Conservation (phyloP, 2,888 invertebrate species). For the Drosophila austrosaltans region DNA sequence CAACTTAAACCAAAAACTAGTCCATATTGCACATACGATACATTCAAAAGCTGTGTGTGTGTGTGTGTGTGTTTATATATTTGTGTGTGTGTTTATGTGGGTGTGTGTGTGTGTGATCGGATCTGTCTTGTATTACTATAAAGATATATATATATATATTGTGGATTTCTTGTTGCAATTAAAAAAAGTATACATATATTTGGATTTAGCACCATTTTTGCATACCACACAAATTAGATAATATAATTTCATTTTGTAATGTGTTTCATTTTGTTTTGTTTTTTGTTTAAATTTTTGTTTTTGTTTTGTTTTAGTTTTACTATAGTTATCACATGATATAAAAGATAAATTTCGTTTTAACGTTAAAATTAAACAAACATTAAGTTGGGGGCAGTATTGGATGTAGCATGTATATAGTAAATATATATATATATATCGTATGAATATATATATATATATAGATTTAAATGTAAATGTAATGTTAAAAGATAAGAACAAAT, state of each 20-base stretch:
- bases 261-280: conserved; percentile 40
- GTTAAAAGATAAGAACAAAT: conserved; percentile 77
- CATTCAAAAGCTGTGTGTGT: conserved; percentile 67
- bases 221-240: conserved; percentile 75
- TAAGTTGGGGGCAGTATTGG: conserved; percentile 77
- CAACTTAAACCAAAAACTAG: conserved; percentile 81
- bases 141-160: conserved; percentile 2
- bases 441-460: background rate
- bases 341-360: conserved; percentile 71
- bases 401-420: conserved; percentile 69
- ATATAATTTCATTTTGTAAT: conserved; percentile 76
- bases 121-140: conserved; percentile 23
- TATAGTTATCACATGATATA: conserved; percentile 79
- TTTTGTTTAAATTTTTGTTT: conserved; percentile 28
- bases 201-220: conserved; percentile 84
- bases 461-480: conserved; percentile 40
- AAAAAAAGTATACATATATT: conserved; percentile 71
- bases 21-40: conserved; percentile 84
- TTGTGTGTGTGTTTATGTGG: background rate
- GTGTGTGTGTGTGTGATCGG: conserved; percentile 2
- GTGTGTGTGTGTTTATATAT: background rate
- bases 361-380: conserved; percentile 70
- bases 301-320: conserved; percentile 64
- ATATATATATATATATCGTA: conserved; percentile 45
- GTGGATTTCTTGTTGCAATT: conserved; percentile 40